Percentiles rank a stretch among this genome's conserved stretches.
Evolutionary conservation across 1,140 invertebrate species (phyloP).

Genomic region (Sogatella furcifera): DNA sequence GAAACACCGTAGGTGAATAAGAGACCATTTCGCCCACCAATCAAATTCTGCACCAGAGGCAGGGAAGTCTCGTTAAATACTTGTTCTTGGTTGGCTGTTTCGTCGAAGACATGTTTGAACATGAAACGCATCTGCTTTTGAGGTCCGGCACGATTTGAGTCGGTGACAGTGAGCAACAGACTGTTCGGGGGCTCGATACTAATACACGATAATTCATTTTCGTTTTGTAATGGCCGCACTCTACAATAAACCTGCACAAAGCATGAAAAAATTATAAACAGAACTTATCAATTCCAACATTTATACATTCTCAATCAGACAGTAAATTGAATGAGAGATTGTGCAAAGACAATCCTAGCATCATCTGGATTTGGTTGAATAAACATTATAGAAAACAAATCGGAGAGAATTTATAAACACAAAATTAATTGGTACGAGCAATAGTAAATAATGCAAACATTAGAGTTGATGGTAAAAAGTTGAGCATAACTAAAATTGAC

Average conservation of each 20-base stretch:
- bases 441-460: too few species aligned
- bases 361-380: too few species aligned
- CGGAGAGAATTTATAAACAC: too few species aligned
- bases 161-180: conserved; percentile 53
- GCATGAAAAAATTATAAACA: too few species aligned
- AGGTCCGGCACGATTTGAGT: conserved; percentile 46
- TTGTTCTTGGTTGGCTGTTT: conserved; percentile 62
- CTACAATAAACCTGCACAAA: conserved; percentile 23
- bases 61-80: conserved; percentile 69
- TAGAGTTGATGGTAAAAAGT: too few species aligned
- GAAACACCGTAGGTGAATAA: conserved; percentile 95
- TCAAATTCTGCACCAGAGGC: conserved; percentile 71
- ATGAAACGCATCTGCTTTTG: conserved; percentile 62
- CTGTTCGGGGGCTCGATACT: conserved; percentile 57
- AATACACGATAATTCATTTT: conserved; percentile 42
- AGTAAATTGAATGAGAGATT: too few species aligned
- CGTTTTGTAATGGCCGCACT: conserved; percentile 18
- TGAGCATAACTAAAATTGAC: too few species aligned
- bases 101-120: conserved; percentile 78
- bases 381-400: too few species aligned
- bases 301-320: too few species aligned
- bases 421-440: too few species aligned
- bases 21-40: conserved; percentile 75
- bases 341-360: too few species aligned
- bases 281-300: too few species aligned